Percentiles rank a stretch among this genome's conserved stretches.
Evolutionary conservation across 2,888 invertebrate genomes (phyloP).

Genomic region (Machimus rusticus): DNA sequence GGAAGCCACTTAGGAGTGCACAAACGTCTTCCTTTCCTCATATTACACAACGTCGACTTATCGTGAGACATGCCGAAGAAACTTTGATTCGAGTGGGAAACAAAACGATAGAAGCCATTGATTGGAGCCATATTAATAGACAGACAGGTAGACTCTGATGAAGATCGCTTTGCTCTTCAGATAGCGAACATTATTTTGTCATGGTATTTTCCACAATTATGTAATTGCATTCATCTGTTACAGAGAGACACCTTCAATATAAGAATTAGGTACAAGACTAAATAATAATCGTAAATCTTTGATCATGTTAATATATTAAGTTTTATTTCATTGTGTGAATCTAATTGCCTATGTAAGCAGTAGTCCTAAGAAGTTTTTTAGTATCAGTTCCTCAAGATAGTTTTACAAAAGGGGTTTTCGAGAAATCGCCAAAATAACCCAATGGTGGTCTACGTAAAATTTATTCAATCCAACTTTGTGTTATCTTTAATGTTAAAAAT

Average conservation of each 20-base stretch:
- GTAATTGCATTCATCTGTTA: not conserved
- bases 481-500: no score
- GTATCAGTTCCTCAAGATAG: no score
- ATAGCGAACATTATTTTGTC: not conserved
- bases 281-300: no score
- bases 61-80: not conserved
- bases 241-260: not conserved
- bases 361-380: no score
- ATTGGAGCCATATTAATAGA: not conserved
- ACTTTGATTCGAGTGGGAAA: not conserved
- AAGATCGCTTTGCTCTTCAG: not conserved
- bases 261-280: not conserved
- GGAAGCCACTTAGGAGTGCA: not conserved
- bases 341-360: no score
- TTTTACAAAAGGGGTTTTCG: no score
- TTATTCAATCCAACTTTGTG: no score
- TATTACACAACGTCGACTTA: not conserved
- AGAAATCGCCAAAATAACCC: no score
- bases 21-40: not conserved
- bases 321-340: no score
- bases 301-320: no score
- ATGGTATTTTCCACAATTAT: not conserved
- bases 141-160: not conserved
- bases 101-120: not conserved
- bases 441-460: no score